phyloP scores from a whole-genome alignment of 2,113 vertebrate species.

The Hyperopisus bebe region DNA sequence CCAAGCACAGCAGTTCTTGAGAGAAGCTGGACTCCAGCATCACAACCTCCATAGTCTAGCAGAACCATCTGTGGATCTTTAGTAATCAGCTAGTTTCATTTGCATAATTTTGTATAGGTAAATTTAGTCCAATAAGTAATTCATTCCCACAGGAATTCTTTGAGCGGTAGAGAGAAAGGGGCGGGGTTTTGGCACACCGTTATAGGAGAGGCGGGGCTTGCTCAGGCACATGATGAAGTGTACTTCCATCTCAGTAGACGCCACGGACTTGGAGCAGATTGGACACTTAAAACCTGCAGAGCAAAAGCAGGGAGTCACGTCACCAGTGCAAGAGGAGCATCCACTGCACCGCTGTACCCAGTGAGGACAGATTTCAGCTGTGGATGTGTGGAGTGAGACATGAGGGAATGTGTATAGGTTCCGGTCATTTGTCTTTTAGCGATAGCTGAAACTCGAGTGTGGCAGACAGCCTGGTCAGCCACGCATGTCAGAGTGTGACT shows the following conservation, averaged over 20 bases:
- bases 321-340: neutral
- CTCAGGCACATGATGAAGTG: conserved; percentile 85
- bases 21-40: neutral
- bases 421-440: neutral
- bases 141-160: neutral
- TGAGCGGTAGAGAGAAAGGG: neutral
- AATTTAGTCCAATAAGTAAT: neutral
- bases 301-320: neutral
- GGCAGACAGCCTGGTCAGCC: neutral
- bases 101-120: neutral
- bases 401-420: neutral
- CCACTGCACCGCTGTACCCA: neutral
- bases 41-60: neutral
- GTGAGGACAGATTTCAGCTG: neutral
- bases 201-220: conserved; percentile 79
- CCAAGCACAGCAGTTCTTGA: neutral
- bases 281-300: conserved; percentile 75
- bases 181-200: conserved; percentile 51
- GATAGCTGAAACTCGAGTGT: neutral
- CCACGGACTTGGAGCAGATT: conserved; percentile 79
- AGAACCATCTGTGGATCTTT: neutral
- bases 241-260: conserved; percentile 80
- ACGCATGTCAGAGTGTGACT: neutral
- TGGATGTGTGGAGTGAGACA: neutral
- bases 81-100: neutral